These are phyloP conservation scores for Drosophila pruinosa DNA, from an alignment of 1,140 invertebrate species.

Conservation along the genomic window DNA sequence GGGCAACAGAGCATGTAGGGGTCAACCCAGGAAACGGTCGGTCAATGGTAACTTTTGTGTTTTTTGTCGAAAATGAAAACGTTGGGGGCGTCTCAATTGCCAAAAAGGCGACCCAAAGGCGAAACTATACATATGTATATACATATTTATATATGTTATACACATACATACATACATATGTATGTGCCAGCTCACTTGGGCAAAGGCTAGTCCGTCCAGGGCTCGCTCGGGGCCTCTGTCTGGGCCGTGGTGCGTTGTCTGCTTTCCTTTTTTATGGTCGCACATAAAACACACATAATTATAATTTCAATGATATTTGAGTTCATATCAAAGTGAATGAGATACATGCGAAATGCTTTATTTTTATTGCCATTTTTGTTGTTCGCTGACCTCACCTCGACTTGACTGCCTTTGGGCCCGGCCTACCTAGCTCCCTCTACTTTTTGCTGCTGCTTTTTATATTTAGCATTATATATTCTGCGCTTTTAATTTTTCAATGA, in stretches of 20 bases:
- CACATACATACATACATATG: not conserved
- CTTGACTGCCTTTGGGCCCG: not conserved
- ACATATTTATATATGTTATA: not conserved
- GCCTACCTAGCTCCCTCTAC: not conserved
- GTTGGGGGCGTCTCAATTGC: constrained; percentile 2
- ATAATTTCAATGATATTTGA: constrained; percentile 80
- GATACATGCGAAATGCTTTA: constrained; percentile 71
- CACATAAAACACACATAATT: constrained; percentile 76
- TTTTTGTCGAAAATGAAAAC: constrained; percentile 30
- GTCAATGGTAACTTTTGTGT: constrained; percentile 37
- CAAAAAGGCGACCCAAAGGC: constrained; percentile 2
- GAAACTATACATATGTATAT: not conserved
- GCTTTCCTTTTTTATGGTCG: constrained; percentile 55
- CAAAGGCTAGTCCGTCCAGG: not conserved
- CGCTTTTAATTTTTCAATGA: constrained; percentile 63
- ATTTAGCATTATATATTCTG: constrained; percentile 41
- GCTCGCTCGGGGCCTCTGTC: not conserved
- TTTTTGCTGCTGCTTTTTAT: not conserved
- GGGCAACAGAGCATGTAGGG: constrained; percentile 1
- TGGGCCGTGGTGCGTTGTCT: not conserved
- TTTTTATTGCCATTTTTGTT: constrained; percentile 56
- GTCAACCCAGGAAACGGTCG: constrained; percentile 26
- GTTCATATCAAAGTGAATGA: constrained; percentile 75
- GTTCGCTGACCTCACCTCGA: constrained; percentile 5
- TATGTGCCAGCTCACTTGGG: not conserved